Evolutionary conservation across 2,888 invertebrate genomes (phyloP).

Genomic region (Macropis europaea): DNA sequence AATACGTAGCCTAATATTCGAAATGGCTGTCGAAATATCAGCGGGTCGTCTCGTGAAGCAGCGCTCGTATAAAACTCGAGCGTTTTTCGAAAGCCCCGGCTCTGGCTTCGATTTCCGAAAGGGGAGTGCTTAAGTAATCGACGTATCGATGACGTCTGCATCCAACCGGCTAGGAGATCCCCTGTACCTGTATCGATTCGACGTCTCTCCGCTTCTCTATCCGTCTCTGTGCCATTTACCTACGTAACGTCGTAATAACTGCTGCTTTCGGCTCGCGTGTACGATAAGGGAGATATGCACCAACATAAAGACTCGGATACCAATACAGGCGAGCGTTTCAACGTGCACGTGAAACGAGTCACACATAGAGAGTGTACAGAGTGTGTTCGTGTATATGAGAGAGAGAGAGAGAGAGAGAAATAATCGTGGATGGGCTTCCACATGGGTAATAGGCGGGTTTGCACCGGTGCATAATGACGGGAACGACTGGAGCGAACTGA

Average conservation of each 20-base stretch:
- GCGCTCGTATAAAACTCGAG: no score
- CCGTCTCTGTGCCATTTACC: constrained; percentile 46
- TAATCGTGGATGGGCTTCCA: constrained; percentile 31
- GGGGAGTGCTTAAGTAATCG: constrained; percentile 31
- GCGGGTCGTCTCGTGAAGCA: neutral
- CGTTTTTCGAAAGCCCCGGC: neutral
- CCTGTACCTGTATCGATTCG: constrained; percentile 52
- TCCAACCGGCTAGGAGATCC: constrained; percentile 13
- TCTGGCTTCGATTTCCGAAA: constrained; percentile 32
- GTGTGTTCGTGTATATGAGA: no score
- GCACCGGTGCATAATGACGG: constrained; percentile 60
- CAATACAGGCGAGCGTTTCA: neutral
- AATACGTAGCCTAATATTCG: neutral
- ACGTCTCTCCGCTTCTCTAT: constrained; percentile 31
- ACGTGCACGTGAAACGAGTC: neutral
- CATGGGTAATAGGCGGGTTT: constrained; percentile 57
- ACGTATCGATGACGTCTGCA: constrained; percentile 54
- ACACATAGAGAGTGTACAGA: no score
- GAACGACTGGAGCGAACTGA: constrained; percentile 61
- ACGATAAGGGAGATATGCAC: constrained; percentile 29
- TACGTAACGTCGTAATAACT: constrained; percentile 54
- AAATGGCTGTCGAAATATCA: constrained; percentile 28
- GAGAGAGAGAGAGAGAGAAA: constrained; percentile 8
- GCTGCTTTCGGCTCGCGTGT: constrained; percentile 26
- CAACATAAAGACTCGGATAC: constrained; percentile 12